These are phyloP conservation scores for Podabrus alpinus DNA, from an alignment of 2,888 invertebrate species.

Conservation along the genomic window DNA sequence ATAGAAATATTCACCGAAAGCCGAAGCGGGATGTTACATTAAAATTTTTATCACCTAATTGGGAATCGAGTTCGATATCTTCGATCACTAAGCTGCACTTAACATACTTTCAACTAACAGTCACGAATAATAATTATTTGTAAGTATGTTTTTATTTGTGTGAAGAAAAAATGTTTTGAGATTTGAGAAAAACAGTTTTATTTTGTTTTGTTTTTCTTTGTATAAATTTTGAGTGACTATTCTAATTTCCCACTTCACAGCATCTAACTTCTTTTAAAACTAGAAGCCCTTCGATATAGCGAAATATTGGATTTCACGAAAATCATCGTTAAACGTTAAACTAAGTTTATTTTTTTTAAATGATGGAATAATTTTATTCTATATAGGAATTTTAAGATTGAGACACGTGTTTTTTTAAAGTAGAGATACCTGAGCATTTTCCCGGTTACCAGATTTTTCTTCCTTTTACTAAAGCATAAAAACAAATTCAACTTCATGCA, in stretches of 20 bases:
- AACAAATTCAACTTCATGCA: background rate
- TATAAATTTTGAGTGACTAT: background rate
- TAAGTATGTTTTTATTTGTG: background rate
- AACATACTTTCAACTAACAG: background rate
- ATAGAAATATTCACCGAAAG: background rate
- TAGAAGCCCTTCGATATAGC: background rate
- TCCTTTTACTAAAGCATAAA: background rate
- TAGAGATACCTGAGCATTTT: too few species aligned
- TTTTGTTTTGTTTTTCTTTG: too few species aligned
- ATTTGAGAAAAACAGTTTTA: background rate
- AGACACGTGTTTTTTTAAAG: background rate
- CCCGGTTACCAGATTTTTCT: background rate
- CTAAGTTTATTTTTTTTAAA: too few species aligned
- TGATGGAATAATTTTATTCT: too few species aligned
- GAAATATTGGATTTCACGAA: too few species aligned
- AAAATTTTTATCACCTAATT: background rate
- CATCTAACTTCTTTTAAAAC: background rate
- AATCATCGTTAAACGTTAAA: too few species aligned
- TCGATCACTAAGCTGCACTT: background rate
- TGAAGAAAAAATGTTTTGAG: background rate
- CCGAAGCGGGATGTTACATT: background rate
- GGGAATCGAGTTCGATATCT: background rate
- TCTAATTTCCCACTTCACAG: background rate
- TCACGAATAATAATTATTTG: background rate
- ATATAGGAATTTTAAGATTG: background rate